Percentiles rank a stretch among this genome's conserved stretches.
These are phyloP conservation scores for Lethrus apterus DNA, from an alignment of 1,140 invertebrate species.

Conservation along the genomic window DNA sequence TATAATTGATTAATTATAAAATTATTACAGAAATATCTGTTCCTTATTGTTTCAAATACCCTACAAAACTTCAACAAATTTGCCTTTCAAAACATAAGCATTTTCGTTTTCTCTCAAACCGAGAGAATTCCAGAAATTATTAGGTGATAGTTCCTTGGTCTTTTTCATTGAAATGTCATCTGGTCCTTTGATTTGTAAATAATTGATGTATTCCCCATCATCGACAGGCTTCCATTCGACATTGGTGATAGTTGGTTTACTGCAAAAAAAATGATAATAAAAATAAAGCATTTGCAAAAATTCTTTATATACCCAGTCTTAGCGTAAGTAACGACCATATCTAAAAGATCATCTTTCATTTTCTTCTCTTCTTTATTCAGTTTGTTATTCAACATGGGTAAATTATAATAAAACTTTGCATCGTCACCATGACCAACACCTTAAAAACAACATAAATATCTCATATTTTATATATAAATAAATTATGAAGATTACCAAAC, in stretches of 20 bases:
- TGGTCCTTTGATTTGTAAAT: background rate
- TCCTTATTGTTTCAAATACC: too few relatives aligned
- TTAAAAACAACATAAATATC: slow-evolving; percentile 1
- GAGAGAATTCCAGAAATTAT: slow-evolving; percentile 8
- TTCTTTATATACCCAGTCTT: background rate
- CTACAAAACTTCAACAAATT: background rate
- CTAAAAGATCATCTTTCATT: slow-evolving; percentile 6
- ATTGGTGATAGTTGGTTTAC: background rate
- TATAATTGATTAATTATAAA: too few relatives aligned
- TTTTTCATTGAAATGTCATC: slow-evolving; percentile 13
- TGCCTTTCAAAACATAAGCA: background rate
- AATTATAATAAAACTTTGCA: background rate
- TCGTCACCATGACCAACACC: slow-evolving; percentile 7
- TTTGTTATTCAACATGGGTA: too few relatives aligned
- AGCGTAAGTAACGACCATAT: background rate
- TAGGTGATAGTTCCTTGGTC: background rate
- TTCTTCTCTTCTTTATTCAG: background rate
- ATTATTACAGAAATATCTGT: too few relatives aligned
- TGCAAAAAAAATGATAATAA: background rate
- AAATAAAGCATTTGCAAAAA: background rate
- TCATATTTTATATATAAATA: background rate
- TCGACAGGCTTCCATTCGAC: slow-evolving; percentile 9
- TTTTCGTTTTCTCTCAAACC: slow-evolving; percentile 1
- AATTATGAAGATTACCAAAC: background rate
- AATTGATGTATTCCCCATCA: background rate